Conservation (phyloP, 1,140 invertebrate species). For the Halesus radiatus region DNA sequence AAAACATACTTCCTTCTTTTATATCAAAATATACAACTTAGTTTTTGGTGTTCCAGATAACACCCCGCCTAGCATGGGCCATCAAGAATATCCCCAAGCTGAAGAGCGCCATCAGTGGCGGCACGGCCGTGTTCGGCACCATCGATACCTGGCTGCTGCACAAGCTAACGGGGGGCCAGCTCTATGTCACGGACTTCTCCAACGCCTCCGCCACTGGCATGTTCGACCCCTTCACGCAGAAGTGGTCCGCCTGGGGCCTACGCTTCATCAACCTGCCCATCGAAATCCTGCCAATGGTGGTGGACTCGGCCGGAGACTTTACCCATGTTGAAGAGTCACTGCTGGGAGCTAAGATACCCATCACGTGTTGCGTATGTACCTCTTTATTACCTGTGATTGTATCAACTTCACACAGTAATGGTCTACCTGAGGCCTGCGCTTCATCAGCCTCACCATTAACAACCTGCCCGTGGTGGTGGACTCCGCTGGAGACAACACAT, state of each 20-base stretch:
- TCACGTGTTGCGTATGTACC: constrained; percentile 80
- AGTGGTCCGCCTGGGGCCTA: constrained; percentile 82
- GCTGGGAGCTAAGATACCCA: constrained; percentile 84
- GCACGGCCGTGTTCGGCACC: constrained; percentile 87
- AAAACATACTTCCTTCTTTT: not conserved
- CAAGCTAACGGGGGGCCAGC: constrained; percentile 72
- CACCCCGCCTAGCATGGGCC: constrained; percentile 83
- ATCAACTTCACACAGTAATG: no score
- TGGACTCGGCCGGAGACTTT: constrained; percentile 84
- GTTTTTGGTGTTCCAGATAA: constrained; percentile 73
- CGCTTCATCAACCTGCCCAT: constrained; percentile 80
- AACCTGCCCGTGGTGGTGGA: no score
- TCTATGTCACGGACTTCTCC: constrained; percentile 89
- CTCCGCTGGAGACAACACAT: no score
- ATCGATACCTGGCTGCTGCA: constrained; percentile 95
- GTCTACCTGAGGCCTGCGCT: no score
- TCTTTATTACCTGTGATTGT: not conserved
- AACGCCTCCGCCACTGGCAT: constrained; percentile 92
- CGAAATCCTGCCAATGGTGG: constrained; percentile 84
- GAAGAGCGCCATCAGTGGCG: constrained; percentile 72
- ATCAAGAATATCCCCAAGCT: constrained; percentile 80
- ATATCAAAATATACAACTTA: not conserved
- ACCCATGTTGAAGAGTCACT: constrained; percentile 75
- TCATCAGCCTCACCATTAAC: no score
- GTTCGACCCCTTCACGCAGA: constrained; percentile 91